phyloP scores from a whole-genome alignment of 2,797 vertebrate species.

The Gorsachius magnificus region DNA sequence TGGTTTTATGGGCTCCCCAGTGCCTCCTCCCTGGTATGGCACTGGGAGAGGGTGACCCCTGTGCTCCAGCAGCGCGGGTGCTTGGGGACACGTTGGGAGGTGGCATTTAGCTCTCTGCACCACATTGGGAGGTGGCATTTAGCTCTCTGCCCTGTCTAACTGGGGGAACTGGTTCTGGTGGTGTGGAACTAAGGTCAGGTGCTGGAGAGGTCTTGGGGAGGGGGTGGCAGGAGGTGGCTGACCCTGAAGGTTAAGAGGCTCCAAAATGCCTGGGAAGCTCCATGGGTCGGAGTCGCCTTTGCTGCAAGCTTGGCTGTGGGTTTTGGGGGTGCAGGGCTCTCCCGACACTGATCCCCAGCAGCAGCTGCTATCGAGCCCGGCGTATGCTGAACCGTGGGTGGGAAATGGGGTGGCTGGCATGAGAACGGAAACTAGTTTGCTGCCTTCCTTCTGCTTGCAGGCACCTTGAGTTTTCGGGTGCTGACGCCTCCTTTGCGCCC shows the following conservation, averaged over 20 bases:
- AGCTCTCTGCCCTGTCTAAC: background rate
- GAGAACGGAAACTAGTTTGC: background rate
- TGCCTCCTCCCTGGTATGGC: background rate
- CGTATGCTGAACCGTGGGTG: background rate
- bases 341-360: fast-evolving
- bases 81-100: fast-evolving
- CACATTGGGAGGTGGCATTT: background rate
- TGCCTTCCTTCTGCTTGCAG: background rate
- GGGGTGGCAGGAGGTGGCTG: background rate
- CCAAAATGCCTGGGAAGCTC: background rate
- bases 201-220: background rate
- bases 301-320: background rate
- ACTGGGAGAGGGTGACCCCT: background rate
- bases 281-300: background rate
- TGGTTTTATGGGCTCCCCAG: background rate
- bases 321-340: background rate
- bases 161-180: background rate
- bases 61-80: background rate
- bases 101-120: background rate
- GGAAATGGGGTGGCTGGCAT: fast-evolving
- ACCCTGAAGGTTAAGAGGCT: background rate
- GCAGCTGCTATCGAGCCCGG: fast-evolving
- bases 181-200: background rate
- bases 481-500: background rate
- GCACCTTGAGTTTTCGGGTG: background rate